Evolutionary conservation across 2,888 invertebrate species (phyloP).

Genomic region (Eupithecia pulchellata): DNA sequence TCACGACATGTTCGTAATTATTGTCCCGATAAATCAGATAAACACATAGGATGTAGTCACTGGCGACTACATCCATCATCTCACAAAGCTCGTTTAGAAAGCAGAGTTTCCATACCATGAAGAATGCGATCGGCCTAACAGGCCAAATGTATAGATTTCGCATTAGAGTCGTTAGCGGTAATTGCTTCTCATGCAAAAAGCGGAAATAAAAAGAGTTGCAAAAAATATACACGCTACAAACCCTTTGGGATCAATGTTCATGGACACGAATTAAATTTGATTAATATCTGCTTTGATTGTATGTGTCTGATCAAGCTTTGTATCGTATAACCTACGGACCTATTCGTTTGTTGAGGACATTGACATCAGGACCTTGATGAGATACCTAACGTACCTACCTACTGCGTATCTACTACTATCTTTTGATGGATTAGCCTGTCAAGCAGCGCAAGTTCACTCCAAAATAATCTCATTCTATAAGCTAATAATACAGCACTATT

Average conservation of each 20-base stretch:
- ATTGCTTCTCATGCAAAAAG: constrained; percentile 77
- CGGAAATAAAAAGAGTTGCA: constrained; percentile 48
- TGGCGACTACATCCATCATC: constrained; percentile 31
- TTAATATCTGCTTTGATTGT: constrained; percentile 76
- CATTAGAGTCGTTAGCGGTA: constrained; percentile 71
- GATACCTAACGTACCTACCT: constrained; percentile 54
- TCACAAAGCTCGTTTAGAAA: constrained; percentile 74
- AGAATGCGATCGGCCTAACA: constrained; percentile 63
- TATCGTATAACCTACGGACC: constrained; percentile 45
- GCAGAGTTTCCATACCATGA: constrained; percentile 66
- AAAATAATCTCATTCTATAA: constrained; percentile 69
- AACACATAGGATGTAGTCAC: constrained; percentile 56
- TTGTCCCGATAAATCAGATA: constrained; percentile 70
- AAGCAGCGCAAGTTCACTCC: constrained; percentile 49
- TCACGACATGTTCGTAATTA: constrained; percentile 67
- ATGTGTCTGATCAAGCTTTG: constrained; percentile 56
- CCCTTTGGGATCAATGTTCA: constrained; percentile 49
- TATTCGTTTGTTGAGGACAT: constrained; percentile 54
- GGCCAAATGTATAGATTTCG: constrained; percentile 63
- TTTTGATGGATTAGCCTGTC: constrained; percentile 72
- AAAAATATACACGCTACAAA: constrained; percentile 61
- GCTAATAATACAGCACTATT: constrained; percentile 70
- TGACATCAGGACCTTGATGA: constrained; percentile 74
- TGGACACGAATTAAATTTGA: constrained; percentile 58
- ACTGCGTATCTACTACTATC: constrained; percentile 54